Evolutionary conservation across 1,140 invertebrate genomes (phyloP).

Genomic region (Harpegnathos saltator): DNA sequence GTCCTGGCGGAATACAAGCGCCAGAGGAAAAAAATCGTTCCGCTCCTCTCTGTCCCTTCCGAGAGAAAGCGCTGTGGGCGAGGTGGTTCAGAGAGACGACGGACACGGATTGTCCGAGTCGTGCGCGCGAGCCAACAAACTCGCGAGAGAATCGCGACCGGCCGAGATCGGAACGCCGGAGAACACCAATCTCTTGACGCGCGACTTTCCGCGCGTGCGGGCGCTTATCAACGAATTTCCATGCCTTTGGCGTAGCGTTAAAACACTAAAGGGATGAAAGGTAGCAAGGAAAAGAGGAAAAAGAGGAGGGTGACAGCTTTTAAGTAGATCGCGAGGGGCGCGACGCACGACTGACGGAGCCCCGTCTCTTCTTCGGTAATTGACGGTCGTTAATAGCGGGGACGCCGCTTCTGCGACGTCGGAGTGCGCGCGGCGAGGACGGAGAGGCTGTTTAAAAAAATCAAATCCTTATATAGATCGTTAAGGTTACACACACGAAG

Average conservation of each 20-base stretch:
- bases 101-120: not conserved
- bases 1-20: not conserved
- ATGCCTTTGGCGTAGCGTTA: constrained; percentile 62
- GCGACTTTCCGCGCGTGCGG: not conserved
- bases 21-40: not conserved
- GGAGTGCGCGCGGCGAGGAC: constrained; percentile 21
- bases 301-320: not conserved
- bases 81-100: not conserved
- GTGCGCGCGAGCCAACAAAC: not conserved
- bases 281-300: not conserved
- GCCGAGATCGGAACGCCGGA: constrained; percentile 14
- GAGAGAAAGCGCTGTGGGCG: too few species aligned
- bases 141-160: not conserved
- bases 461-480: constrained; percentile 81
- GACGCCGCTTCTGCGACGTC: constrained; percentile 18
- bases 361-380: constrained; percentile 57
- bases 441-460: constrained; percentile 82
- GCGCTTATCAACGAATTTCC: constrained; percentile 65
- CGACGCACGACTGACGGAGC: constrained; percentile 16
- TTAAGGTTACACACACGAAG: constrained; percentile 65
- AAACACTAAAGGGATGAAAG: not conserved
- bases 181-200: constrained; percentile 42
- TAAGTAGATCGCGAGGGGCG: constrained; percentile 11
- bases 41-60: constrained; percentile 5
- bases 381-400: constrained; percentile 41